Base-by-base conservation (phyloP, 2,888 invertebrate species). In the Trachelus tabidus region DNA sequence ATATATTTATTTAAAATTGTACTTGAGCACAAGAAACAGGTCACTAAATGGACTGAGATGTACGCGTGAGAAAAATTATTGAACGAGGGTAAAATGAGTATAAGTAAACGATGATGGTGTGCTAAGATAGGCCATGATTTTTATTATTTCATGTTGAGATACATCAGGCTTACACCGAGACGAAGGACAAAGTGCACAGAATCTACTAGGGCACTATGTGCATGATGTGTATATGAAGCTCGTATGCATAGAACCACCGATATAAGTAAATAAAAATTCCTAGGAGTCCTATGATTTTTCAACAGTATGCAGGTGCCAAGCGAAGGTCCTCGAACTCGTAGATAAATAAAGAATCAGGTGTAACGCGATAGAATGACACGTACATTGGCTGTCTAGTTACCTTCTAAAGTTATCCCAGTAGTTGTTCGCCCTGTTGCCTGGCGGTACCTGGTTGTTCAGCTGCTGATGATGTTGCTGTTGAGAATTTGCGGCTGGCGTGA, bases 321-420 rank as follows among this genome's bases (percentile, higher is more conserved):
- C 6, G 56, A 56, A 56, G 9, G 23, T 56, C 9, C 23, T 23
- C 23, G 56, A 56, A 56, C 23, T 56, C 23, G 56, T 23, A 56
- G 56, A 56, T 56, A 56, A 56, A 23, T 56, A 56, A 56, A 23
- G 23, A 23, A 56, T 23, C 56, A 56, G 56, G 23, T 56, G 23
- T 56, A 56, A 56, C 56, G 56, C 56, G 56, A 23, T 56, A 56
- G 56, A 40, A 56, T 23, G 56, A 56, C 56, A 56, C 56, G 23
- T 56, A 56, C 56, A 56, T 56, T 56, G 71, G 33, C 71, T 33
- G 34, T 75, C 78, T n/a, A 86, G 87, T 94, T 95, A 97, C 97
- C 97, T 97, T 93, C 97, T 93, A 91, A 98, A 97, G 92, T 98
- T 97, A 90, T 98, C 97, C 97, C 97, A 97, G 92, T 97, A 98